Conservation (phyloP, 2,888 invertebrate genomes). For the Eucera pruinosa region DNA sequence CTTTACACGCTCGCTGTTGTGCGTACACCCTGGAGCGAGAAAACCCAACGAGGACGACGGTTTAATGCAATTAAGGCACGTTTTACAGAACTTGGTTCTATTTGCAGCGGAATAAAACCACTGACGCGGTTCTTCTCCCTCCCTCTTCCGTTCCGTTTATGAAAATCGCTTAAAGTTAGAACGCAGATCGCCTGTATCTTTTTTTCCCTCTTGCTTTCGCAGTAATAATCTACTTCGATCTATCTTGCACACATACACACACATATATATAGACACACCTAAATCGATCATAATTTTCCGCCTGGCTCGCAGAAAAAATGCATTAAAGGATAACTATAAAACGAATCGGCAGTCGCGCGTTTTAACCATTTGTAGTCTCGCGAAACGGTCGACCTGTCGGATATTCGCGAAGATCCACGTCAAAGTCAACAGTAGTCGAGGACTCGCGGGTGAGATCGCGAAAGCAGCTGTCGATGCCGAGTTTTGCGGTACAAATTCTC, state of each 20-base stretch:
- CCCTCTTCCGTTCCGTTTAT: background rate
- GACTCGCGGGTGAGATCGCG: constrained; percentile 9
- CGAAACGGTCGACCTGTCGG: background rate
- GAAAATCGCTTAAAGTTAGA: constrained; percentile 1
- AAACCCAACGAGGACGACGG: constrained; percentile 20
- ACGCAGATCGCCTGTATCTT: background rate
- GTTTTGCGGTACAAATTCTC: no score
- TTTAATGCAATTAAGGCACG: constrained; percentile 19
- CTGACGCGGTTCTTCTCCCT: background rate
- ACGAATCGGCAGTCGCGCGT: background rate
- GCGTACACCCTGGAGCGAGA: no score
- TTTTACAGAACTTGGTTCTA: background rate
- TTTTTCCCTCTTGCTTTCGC: background rate
- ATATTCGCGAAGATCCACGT: background rate
- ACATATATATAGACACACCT: no score
- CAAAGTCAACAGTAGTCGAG: constrained; percentile 3
- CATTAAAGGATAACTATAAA: no score
- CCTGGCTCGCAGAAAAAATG: background rate
- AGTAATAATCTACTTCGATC: background rate
- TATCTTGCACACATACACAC: no score
- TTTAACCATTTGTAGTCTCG: background rate
- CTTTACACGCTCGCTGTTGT: no score
- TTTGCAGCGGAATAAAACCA: constrained; percentile 13
- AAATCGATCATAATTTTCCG: constrained; percentile 7
- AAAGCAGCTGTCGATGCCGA: constrained; percentile 15